Evolutionary conservation across 2,888 invertebrate species (phyloP).

Genomic region (Elegia similella): DNA sequence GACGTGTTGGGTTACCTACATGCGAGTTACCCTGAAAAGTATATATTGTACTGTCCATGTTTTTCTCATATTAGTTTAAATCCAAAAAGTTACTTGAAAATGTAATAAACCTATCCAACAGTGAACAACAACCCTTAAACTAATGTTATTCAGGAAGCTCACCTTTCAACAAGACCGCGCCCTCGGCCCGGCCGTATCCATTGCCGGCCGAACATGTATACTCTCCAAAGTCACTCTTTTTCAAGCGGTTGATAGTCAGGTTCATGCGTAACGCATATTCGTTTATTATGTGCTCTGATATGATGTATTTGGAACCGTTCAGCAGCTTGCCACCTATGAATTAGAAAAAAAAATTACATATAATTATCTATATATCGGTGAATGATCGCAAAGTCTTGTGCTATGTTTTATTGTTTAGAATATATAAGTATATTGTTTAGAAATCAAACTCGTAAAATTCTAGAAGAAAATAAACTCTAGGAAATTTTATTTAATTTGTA

Average conservation of each 20-base stretch:
- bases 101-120: neutral
- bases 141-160: constrained; percentile 28
- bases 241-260: constrained; percentile 88
- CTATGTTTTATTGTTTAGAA: no score
- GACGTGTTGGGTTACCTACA: no score
- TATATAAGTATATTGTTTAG: no score
- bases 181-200: constrained; percentile 89
- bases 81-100: neutral
- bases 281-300: constrained; percentile 86
- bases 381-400: no score
- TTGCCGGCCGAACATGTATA: constrained; percentile 91
- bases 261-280: constrained; percentile 91
- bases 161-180: constrained; percentile 90
- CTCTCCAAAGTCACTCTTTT: constrained; percentile 88
- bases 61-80: no score
- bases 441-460: no score
- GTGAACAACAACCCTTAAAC: neutral
- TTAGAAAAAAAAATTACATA: no score
- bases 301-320: constrained; percentile 87
- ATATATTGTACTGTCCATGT: no score
- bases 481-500: no score
- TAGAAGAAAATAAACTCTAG: no score
- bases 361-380: no score
- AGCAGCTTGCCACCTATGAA: constrained; percentile 86
- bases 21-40: no score